Evolutionary conservation across 2,888 invertebrate species (phyloP).

Genomic region (Laothoe populi): DNA sequence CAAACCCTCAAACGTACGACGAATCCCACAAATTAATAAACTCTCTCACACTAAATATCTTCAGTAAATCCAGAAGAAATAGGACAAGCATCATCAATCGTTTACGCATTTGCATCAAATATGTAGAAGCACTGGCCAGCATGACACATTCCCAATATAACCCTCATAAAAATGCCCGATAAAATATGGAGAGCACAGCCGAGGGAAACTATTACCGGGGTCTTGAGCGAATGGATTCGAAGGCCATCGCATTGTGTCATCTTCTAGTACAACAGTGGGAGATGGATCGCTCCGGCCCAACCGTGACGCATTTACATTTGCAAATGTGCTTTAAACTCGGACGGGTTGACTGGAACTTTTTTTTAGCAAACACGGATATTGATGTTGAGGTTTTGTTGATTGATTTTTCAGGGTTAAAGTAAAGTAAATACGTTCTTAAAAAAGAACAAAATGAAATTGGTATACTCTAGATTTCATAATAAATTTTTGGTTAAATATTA

Average conservation of each 20-base stretch:
- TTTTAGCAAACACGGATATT: background rate
- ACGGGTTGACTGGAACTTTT: slow-evolving; percentile 15
- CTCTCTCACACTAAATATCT: slow-evolving; percentile 32
- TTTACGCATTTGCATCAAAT: slow-evolving; percentile 70
- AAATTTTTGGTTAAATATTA: too few relatives aligned
- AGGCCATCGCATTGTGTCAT: slow-evolving; percentile 80
- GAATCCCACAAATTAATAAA: background rate
- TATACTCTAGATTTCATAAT: too few relatives aligned
- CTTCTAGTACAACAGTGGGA: slow-evolving; percentile 67
- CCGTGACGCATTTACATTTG: slow-evolving; percentile 58
- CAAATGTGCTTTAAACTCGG: slow-evolving; percentile 63
- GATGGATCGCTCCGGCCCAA: slow-evolving; percentile 60
- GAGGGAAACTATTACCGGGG: slow-evolving; percentile 69
- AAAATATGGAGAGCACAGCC: slow-evolving; percentile 72
- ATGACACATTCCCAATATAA: slow-evolving; percentile 70
- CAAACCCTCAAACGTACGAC: background rate
- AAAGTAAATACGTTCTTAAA: background rate
- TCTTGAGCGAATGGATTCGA: slow-evolving; percentile 67
- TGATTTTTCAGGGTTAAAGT: background rate
- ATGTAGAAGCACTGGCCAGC: slow-evolving; percentile 62
- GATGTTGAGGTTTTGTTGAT: slow-evolving; percentile 12
- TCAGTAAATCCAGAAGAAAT: slow-evolving; percentile 58
- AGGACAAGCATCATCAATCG: slow-evolving; percentile 68
- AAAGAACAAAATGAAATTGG: background rate
- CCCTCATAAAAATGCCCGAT: slow-evolving; percentile 73